Conservation (phyloP, 2,797 vertebrate species). For the Zalophus californianus region DNA sequence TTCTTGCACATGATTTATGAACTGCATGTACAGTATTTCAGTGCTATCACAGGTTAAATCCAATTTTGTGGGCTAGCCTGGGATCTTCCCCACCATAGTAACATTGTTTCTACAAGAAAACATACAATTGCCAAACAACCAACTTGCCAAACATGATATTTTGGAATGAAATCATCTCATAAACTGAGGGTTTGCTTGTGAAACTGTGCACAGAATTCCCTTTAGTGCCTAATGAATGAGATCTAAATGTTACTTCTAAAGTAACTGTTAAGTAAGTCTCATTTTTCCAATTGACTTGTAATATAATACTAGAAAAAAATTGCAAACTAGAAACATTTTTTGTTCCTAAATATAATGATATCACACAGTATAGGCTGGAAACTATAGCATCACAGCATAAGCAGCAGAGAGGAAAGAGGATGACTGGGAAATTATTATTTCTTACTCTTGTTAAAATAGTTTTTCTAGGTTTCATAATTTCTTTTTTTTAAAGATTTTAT, state of each 20-base stretch:
- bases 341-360: constrained; percentile 33
- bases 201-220: background rate
- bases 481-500: no score
- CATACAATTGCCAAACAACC: background rate
- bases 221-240: background rate
- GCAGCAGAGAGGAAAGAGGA: constrained; percentile 19
- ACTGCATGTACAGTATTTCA: background rate
- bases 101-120: constrained; percentile 54
- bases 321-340: constrained; percentile 26
- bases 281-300: constrained; percentile 41
- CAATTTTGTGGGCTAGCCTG: constrained; percentile 36
- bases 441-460: constrained; percentile 64
- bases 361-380: constrained; percentile 19
- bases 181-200: constrained; percentile 11
- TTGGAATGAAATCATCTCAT: constrained; percentile 45
- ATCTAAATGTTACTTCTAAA: constrained; percentile 31
- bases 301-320: background rate
- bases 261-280: constrained; percentile 29
- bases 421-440: constrained; percentile 43
- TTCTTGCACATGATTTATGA: constrained; percentile 45
- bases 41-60: background rate
- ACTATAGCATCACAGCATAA: constrained; percentile 1
- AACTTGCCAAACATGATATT: constrained; percentile 13
- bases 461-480: constrained; percentile 56
- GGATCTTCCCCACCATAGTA: background rate